Evolutionary conservation across 2,888 invertebrate genomes (phyloP), one percentile per base, ranked within the genome.

Genomic region (Campopleginae sp.): DNA sequence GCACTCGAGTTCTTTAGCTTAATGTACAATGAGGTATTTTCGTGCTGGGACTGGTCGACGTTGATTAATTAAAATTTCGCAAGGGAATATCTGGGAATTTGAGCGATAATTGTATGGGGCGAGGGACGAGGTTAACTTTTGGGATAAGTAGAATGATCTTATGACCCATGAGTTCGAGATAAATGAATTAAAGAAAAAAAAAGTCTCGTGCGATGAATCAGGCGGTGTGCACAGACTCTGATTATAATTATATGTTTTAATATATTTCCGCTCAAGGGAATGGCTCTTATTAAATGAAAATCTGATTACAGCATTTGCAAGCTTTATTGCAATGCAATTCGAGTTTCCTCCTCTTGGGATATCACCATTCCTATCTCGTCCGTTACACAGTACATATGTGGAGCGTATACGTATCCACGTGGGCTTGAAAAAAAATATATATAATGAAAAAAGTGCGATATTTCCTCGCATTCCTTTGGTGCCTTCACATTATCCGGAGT

Each of bases 271-370:
- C 58, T 44, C 44, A 19, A 58, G 58, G 44, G 48, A 23, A 42
- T 58, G 76, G 61, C 65, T 66, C 58, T 76, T 76, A 82, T 82
- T 74, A 66, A 14, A 46, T 70, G 33, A 76, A 85, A 85, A 82
- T 85, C 71, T 54, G 58, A 46, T 82, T 82, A 76, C 38, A 70
- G 33, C 42, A 58, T 72, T 51, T 66, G 46, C 48, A 14, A 27
- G 42, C 65, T 74, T 27, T 79, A 71, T 82, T 48, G 71, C 70
- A 61, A 81, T 51, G 10, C 48, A 48, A 77, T 66, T 31, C 12
- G 27, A 48, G 71, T 63, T 79, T 71, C 38, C 33, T 71, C 65
- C 63, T 58, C 44, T 68, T 17, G 19, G 51, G 54, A 66, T 77
- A 54, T 38, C 46, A 61, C 61, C 70, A 63, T 70, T 19, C 44